A percentile compares a stretch with the other conserved stretches of the same genome.
Evolutionary conservation across 2,888 invertebrate species (phyloP).

Genomic region (Arge pagana): DNA sequence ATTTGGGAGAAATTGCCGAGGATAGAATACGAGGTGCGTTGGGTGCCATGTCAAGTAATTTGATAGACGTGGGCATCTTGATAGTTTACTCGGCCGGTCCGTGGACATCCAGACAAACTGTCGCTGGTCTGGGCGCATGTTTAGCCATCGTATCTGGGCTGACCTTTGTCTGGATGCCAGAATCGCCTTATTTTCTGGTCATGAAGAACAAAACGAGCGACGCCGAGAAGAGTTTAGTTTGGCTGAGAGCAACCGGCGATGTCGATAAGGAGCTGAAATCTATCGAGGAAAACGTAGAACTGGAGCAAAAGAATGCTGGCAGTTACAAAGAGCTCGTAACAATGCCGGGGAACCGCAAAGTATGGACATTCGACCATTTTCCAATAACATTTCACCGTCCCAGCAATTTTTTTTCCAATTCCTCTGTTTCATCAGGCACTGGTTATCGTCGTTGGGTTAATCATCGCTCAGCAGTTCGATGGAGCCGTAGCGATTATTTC

Average conservation of each 20-base stretch:
- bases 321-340: constrained; percentile 24
- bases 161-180: constrained; percentile 31
- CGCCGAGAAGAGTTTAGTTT: constrained; percentile 23
- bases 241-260: constrained; percentile 21
- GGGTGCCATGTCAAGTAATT: background rate
- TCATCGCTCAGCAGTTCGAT: constrained; percentile 28
- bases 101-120: background rate
- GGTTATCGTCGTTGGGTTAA: constrained; percentile 18
- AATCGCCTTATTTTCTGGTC: constrained; percentile 30
- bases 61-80: constrained; percentile 23
- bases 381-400: background rate
- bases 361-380: background rate
- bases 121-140: constrained; percentile 14
- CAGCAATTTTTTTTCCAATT: background rate
- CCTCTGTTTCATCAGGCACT: background rate
- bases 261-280: constrained; percentile 20
- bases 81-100: constrained; percentile 21
- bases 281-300: constrained; percentile 12
- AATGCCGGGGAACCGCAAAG: constrained; percentile 7
- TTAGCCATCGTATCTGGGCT: constrained; percentile 14
- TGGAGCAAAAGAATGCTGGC: constrained; percentile 1
- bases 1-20: constrained; percentile 34
- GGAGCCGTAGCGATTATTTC: constrained; percentile 20
- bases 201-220: constrained; percentile 9
- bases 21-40: constrained; percentile 31